These are phyloP conservation scores for Mormyrus proboscirostris DNA, from an alignment of 2,797 vertebrate genomes.

Conservation along the genomic window DNA sequence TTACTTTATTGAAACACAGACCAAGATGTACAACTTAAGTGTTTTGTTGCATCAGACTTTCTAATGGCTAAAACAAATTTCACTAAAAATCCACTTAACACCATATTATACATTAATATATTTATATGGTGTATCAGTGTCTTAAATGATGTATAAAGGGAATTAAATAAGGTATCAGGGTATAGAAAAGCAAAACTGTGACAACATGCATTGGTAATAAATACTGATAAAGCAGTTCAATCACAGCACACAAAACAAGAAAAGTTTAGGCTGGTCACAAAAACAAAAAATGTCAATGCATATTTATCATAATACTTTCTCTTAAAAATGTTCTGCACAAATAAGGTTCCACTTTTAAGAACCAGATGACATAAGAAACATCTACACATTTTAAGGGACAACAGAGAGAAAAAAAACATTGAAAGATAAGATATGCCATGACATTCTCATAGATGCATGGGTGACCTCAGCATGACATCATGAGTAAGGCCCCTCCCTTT, in stretches of 20 bases:
- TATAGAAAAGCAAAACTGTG: background rate
- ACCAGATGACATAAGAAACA: background rate
- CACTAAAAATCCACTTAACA: background rate
- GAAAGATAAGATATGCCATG: background rate
- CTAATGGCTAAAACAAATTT: background rate
- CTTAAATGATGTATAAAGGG: background rate
- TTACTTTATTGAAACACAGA: background rate
- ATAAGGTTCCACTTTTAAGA: background rate
- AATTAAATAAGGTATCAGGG: background rate
- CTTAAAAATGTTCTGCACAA: background rate
- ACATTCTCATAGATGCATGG: background rate
- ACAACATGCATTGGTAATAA: background rate
- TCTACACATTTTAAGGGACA: background rate
- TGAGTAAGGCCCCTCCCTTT: background rate
- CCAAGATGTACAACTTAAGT: background rate
- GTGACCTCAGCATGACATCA: background rate
- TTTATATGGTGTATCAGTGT: background rate
- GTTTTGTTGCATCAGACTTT: background rate
- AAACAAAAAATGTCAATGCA: background rate
- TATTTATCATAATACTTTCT: background rate
- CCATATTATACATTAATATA: background rate
- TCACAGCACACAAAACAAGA: background rate
- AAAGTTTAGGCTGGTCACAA: background rate
- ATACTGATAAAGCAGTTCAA: background rate
- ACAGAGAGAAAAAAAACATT: background rate